phyloP scores from a whole-genome alignment of 2,797 vertebrate species.

The Darevskia mixta region DNA sequence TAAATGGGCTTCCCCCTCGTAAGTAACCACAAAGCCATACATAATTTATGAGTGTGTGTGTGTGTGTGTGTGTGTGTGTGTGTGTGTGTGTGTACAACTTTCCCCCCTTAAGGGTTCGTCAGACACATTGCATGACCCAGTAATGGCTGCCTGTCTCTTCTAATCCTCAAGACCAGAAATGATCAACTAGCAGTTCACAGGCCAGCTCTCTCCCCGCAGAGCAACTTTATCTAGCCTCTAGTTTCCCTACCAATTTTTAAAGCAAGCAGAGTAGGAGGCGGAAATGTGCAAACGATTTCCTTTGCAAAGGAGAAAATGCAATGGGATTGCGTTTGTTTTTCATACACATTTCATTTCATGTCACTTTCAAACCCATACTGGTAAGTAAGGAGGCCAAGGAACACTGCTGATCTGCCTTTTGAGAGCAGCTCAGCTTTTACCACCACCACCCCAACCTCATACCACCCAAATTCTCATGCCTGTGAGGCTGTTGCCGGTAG shows the following conservation, averaged over 20 bases:
- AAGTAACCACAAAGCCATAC: background rate
- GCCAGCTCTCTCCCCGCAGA: no score
- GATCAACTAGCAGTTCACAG: background rate
- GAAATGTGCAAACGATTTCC: background rate
- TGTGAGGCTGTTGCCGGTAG: background rate
- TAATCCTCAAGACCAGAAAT: background rate
- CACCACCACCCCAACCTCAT: no score
- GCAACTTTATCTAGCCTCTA: background rate
- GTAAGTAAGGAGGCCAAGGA: background rate
- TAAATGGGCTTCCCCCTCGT: background rate
- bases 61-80: no score
- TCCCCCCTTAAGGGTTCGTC: background rate
- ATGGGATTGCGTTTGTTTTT: background rate
- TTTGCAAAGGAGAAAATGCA: background rate
- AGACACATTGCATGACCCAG: background rate
- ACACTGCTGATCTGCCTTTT: background rate
- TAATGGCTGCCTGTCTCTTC: background rate
- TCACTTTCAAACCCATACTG: background rate
- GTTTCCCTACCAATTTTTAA: background rate
- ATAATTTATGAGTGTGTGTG: background rate
- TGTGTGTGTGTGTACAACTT: background rate
- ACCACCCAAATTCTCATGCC: background rate
- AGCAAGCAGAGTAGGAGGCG: background rate
- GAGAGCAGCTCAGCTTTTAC: background rate
- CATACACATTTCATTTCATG: background rate